Evolutionary conservation across 2,888 invertebrate genomes (phyloP), one percentile per base, ranked within the genome.

Genomic region (Synanthedon andrenaeformis): DNA sequence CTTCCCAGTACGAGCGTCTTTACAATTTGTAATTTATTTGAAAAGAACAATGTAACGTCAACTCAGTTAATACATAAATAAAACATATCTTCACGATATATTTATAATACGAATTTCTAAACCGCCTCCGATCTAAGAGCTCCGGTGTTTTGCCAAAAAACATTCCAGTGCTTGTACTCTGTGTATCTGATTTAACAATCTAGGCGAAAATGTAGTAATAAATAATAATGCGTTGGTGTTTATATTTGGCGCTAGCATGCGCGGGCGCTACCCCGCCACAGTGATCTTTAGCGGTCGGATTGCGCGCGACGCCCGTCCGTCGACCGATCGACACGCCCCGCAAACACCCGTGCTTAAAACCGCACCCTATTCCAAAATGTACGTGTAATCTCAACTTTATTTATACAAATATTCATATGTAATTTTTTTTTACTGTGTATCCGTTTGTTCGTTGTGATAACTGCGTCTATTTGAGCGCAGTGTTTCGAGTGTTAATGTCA

Each of bases 161-260:
- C 63, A 71, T 72, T 73, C 67, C 66, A 64, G 64, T 51, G 28
- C 63, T 59, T 62, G 59, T 67, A 64, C 64, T 61, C 63, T 65
- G 61, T 65, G 64, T 70, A 72, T 76, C 63, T 62, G 64, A 75
- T 70, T 76, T 78, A 74, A 79, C 69, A 73, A 70, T 73, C 68
- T 69, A 72, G 65, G 58, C 67, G 71, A 76, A 79, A 75, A 76
- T 74, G 69, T 75, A 62, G 68, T 73, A 77, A 81, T 83, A 83
- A 82, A 85, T 82, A 77, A 82, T 78, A 82, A 75, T 72, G 74
- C 71, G 74, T 69, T 58, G 60, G 62, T 55, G 69, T 68, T 69
- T 72, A 72, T 69, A 67, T 69, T 65, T 66, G 70, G 71, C 66
- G 56, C 62, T 60, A 64, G 58, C 62, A 57, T 53, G 56, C 57